Conservation (phyloP, 2,888 invertebrate species). For the Oscheius sp. region DNA sequence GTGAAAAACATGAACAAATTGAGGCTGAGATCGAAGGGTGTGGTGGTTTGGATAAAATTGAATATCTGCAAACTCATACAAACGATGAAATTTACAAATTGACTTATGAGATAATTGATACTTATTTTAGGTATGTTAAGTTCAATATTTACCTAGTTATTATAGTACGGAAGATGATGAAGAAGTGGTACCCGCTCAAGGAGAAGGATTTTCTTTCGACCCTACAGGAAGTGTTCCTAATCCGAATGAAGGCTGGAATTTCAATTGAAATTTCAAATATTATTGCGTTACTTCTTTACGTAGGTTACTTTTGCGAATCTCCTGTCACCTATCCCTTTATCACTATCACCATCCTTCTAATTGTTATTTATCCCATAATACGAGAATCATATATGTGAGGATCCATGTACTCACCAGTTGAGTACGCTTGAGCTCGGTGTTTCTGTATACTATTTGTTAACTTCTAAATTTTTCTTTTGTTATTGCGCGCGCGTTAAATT, state of each 20-base stretch:
- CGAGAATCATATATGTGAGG: slow-evolving; percentile 25
- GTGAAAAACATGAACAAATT: slow-evolving; percentile 77
- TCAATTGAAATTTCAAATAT: slow-evolving; percentile 38
- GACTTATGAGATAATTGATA: slow-evolving; percentile 97
- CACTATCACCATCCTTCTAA: not conserved
- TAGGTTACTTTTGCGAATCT: slow-evolving; percentile 20
- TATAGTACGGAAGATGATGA: slow-evolving; percentile 36
- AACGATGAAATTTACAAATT: slow-evolving; percentile 98
- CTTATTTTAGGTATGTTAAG: slow-evolving; percentile 80
- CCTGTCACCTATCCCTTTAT: slow-evolving; percentile 5
- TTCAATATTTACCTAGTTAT: not conserved
- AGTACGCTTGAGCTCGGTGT: not conserved
- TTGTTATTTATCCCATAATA: slow-evolving; percentile 3
- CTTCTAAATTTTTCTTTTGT: slow-evolving; percentile 15
- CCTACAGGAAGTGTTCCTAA: slow-evolving; percentile 39
- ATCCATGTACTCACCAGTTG: slow-evolving; percentile 8
- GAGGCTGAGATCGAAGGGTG: slow-evolving; percentile 90
- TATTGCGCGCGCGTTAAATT: slow-evolving; percentile 24
- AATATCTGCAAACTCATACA: slow-evolving; percentile 93
- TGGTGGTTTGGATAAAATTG: slow-evolving; percentile 95
- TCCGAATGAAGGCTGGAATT: slow-evolving; percentile 56
- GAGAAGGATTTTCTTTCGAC: slow-evolving; percentile 37
- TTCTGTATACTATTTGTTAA: slow-evolving; percentile 19
- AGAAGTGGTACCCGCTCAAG: slow-evolving; percentile 22
- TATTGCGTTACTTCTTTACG: not conserved